A percentile compares a stretch with the other conserved stretches of the same genome.
phyloP scores from a whole-genome alignment of 2,797 vertebrate genomes.

The Sebastes glaucus region DNA sequence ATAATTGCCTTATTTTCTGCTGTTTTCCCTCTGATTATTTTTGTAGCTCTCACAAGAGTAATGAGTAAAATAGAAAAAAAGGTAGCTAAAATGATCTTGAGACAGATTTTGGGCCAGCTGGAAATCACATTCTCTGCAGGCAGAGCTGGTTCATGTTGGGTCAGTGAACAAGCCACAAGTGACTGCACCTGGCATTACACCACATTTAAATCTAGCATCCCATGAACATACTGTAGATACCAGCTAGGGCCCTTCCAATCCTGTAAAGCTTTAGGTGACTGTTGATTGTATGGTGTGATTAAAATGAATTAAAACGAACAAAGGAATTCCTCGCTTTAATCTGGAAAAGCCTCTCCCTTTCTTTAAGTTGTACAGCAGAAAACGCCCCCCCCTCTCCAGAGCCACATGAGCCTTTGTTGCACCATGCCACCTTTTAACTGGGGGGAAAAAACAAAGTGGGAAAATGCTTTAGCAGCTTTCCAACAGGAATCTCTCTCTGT shows the following conservation, averaged over 20 bases:
- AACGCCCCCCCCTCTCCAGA: neutral
- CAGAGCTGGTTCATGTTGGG: neutral
- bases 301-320: conserved; percentile 53
- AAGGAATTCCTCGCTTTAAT: conserved; percentile 53
- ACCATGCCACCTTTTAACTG: conserved; percentile 18
- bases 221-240: neutral
- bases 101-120: conserved; percentile 50
- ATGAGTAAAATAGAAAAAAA: conserved; percentile 4
- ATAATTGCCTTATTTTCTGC: conserved; percentile 38
- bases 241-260: neutral
- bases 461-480: conserved; percentile 60
- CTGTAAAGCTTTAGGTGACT: neutral
- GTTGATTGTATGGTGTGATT: neutral
- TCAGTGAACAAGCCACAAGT: conserved; percentile 21
- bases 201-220: neutral
- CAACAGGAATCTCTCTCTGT: conserved; percentile 75
- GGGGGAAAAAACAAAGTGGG: conserved; percentile 50
- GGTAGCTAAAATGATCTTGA: conserved; percentile 14
- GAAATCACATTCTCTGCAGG: conserved; percentile 38
- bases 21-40: neutral
- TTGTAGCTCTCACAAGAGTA: neutral
- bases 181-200: neutral
- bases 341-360: conserved; percentile 42
- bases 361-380: conserved; percentile 36
- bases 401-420: conserved; percentile 65